Base-by-base conservation (phyloP, 1,140 invertebrate species). In the Zaprionus nigranus region DNA sequence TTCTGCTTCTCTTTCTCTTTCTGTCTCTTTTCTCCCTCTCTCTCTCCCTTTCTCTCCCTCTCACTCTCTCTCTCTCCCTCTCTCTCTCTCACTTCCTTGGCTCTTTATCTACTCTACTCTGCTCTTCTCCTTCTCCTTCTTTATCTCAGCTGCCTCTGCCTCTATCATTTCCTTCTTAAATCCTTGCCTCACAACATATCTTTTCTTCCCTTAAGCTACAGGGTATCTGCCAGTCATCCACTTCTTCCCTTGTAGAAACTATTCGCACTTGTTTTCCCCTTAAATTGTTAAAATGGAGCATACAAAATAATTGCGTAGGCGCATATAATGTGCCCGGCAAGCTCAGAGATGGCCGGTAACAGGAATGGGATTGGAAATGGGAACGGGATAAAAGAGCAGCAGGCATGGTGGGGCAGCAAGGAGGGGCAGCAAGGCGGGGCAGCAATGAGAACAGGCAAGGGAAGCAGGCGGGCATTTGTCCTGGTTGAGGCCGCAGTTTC, bases 271-370 rank as follows among this genome's bases (percentile, higher is more conserved):
- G 20, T 36, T n/a, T 60, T 57, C 36, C 30, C 36, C 43, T 71
- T 63, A 72, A 76, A 76, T 65, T 76, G 74, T 76, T 72, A 77
- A 77, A 77, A 58, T 77, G 75, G 75, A 67, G 75, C 75, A 77
- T 73, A 70, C 62, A 77, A 77, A 73, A 77, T 77, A 77, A 77
- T 77, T 77, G 69, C 69, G 75, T 77, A 77, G 75, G 69, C 75
- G 62, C 75, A 75, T 70, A 75, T 75, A 70, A 75, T 53, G 72
- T 70, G 60, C 60, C 36, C 22, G 67, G 36, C 36, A 13, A 54
- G 36, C 73, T n/a, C 17, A 12, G 63, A 73, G 70, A 59, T 51
- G 51, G 24, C 57, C 17, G 28, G 51, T 20, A 63, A 63, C 26
- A 22, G 66, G 66, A 40, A 58, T 46, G 43, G 51, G 15, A 58